Evolutionary conservation across 2,797 vertebrate species (phyloP).

Genomic region (Falco rusticolus): DNA sequence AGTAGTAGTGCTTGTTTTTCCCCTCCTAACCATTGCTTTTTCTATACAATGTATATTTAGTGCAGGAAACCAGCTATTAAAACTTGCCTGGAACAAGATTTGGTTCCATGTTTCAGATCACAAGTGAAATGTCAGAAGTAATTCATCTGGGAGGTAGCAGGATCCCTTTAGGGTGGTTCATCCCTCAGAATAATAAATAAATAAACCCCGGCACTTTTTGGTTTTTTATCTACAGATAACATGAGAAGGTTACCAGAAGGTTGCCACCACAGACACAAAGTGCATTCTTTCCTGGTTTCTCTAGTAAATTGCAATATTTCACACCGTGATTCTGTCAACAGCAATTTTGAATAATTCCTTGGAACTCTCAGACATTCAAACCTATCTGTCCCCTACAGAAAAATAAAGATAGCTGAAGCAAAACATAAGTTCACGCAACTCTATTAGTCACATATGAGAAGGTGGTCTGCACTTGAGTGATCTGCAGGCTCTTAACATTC

Average conservation of each 20-base stretch:
- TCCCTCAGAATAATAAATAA: constrained; percentile 5
- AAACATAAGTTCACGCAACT: neutral
- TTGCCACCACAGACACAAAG: neutral
- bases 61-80: constrained; percentile 12
- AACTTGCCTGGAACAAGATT: constrained; percentile 20
- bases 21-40: neutral
- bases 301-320: constrained; percentile 31
- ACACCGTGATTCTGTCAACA: constrained; percentile 35
- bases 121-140: constrained; percentile 16
- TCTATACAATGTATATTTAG: neutral
- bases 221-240: neutral
- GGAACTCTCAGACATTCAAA: neutral
- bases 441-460: neutral
- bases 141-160: constrained; percentile 23
- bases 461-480: neutral
- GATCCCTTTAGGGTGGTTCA: neutral
- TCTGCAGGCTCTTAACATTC: neutral
- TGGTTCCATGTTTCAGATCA: constrained; percentile 9
- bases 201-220: neutral
- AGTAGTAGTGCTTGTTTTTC: neutral
- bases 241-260: constrained; percentile 22
- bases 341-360: constrained; percentile 32
- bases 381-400: neutral
- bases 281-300: constrained; percentile 36
- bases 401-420: neutral